A percentile compares a stretch with the other conserved stretches of the same genome.
These are phyloP conservation scores for Aphelinus certus DNA, from an alignment of 1,140 invertebrate species.

Conservation along the genomic window DNA sequence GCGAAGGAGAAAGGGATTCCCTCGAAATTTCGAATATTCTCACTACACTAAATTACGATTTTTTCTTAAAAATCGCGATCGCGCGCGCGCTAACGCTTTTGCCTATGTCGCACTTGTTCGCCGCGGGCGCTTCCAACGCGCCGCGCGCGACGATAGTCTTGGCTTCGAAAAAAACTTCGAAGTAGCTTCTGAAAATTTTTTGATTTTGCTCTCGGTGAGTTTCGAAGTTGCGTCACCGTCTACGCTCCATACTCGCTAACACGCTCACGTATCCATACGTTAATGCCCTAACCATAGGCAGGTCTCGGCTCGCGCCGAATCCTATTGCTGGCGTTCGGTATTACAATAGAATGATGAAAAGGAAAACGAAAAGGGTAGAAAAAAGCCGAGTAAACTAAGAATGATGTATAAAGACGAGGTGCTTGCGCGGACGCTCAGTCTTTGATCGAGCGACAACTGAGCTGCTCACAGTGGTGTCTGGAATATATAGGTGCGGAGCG, in stretches of 20 bases:
- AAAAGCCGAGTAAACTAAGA: slow-evolving; percentile 45
- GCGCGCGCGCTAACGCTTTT: too few species aligned
- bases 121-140: slow-evolving; percentile 38
- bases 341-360: slow-evolving; percentile 24
- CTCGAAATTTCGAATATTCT: slow-evolving; percentile 50
- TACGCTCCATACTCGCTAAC: slow-evolving; percentile 25
- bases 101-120: too few species aligned
- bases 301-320: slow-evolving; percentile 59
- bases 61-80: too few species aligned
- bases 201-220: slow-evolving; percentile 58
- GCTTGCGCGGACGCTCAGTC: slow-evolving; percentile 31
- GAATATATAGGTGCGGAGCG: slow-evolving; percentile 37
- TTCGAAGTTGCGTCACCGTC: slow-evolving; percentile 30
- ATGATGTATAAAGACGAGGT: too few species aligned
- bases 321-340: slow-evolving; percentile 62
- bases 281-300: slow-evolving; percentile 66
- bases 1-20: slow-evolving; percentile 46
- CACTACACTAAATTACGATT: slow-evolving; percentile 34
- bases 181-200: slow-evolving; percentile 37
- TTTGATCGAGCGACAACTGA: slow-evolving; percentile 37
- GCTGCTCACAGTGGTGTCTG: slow-evolving; percentile 36
- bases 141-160: slow-evolving; percentile 25
- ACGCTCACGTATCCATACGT: slow-evolving; percentile 41
- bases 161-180: too few species aligned
- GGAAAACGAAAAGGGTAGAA: slow-evolving; percentile 15